Conservation (phyloP, 2,797 vertebrate genomes). For the Cyclura pinguis region DNA sequence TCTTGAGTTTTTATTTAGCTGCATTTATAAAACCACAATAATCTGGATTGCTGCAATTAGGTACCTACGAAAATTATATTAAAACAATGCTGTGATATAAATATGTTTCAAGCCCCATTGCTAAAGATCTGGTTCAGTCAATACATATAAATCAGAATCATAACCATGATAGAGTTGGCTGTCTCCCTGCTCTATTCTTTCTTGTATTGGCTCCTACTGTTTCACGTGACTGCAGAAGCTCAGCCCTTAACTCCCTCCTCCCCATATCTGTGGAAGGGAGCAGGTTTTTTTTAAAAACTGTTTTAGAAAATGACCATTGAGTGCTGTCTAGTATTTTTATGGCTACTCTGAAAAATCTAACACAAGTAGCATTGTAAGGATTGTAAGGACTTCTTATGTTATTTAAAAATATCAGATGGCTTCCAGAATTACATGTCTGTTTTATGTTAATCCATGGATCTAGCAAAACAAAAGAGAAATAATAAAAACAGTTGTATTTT, state of each 20-base stretch:
- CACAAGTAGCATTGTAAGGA: slow-evolving; percentile 27
- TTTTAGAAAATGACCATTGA: slow-evolving; percentile 4
- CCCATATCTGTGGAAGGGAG: background rate
- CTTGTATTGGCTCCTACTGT: background rate
- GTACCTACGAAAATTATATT: background rate
- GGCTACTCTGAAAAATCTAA: background rate
- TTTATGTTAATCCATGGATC: slow-evolving; percentile 64
- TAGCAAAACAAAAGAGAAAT: slow-evolving; percentile 69
- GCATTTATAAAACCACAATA: background rate
- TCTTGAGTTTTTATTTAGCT: background rate
- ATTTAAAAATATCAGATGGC: slow-evolving; percentile 41
- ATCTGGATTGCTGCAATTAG: background rate
- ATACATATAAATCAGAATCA: background rate
- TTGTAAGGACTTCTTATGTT: background rate
- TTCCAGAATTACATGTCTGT: slow-evolving; percentile 63
- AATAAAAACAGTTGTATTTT: slow-evolving; percentile 67
- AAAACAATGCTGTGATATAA: no score
- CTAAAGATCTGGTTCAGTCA: background rate
- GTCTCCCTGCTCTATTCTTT: background rate
- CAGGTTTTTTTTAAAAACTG: background rate
- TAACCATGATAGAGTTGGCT: background rate
- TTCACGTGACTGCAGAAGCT: background rate
- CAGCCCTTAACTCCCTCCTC: background rate
- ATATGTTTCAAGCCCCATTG: background rate
- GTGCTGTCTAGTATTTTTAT: slow-evolving; percentile 12